phyloP scores from a whole-genome alignment of 2,113 vertebrate species.

The Elachura formosa region DNA sequence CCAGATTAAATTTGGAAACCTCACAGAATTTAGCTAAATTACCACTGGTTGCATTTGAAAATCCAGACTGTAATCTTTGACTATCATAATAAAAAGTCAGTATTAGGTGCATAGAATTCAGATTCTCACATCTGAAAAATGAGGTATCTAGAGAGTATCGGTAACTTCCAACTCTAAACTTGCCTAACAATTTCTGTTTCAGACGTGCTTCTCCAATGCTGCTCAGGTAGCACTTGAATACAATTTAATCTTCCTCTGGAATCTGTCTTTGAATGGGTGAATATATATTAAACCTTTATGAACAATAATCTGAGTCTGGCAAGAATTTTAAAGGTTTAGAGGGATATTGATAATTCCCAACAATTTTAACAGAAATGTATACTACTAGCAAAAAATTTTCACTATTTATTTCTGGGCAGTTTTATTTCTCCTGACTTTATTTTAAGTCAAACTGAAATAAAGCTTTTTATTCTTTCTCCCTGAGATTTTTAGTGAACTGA shows the following conservation, averaged over 20 bases:
- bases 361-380: neutral
- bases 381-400: neutral
- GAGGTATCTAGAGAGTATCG: neutral
- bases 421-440: neutral
- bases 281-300: neutral
- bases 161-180: neutral
- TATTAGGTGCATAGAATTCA: neutral
- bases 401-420: neutral
- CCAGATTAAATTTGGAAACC: neutral
- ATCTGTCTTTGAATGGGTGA: neutral
- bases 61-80: neutral
- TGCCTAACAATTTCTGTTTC: neutral
- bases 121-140: neutral
- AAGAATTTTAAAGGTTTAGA: neutral
- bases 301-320: neutral
- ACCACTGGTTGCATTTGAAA: neutral
- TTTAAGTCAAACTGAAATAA: neutral
- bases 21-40: neutral
- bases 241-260: neutral
- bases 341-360: neutral
- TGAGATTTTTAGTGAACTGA: neutral
- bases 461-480: neutral
- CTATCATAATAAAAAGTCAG: neutral
- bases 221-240: neutral
- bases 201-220: neutral